phyloP scores from a whole-genome alignment of 2,888 invertebrate genomes.

The Artemia sinica region DNA sequence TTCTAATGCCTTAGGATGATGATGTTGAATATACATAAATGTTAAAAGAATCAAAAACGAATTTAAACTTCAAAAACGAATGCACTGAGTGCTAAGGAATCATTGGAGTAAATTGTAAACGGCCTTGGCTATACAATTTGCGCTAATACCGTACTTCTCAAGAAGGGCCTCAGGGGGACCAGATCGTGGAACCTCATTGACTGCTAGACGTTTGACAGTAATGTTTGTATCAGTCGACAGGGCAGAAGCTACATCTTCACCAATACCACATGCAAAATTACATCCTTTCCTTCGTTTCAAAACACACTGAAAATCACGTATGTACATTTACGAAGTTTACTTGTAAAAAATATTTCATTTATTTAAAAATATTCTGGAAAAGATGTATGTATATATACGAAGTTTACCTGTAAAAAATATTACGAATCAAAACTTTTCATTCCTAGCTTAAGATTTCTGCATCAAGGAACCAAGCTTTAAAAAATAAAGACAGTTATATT shows the following conservation, averaged over 20 bases:
- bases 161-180: slow-evolving; percentile 72
- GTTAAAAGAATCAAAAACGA: no score
- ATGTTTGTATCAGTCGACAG: slow-evolving; percentile 52
- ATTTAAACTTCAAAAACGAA: slow-evolving; percentile 15
- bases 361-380: no score
- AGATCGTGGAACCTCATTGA: slow-evolving; percentile 69
- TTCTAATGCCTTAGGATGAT: not conserved
- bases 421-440: no score
- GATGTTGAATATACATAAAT: not conserved
- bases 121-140: slow-evolving; percentile 55
- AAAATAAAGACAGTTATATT: no score
- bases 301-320: no score
- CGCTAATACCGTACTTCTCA: slow-evolving; percentile 72
- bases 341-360: no score
- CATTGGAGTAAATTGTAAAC: slow-evolving; percentile 35
- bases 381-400: no score
- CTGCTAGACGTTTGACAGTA: slow-evolving; percentile 58
- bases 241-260: slow-evolving; percentile 78
- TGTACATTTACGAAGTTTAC: no score
- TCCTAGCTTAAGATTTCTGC: no score
- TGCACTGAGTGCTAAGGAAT: not conserved
- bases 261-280: slow-evolving; percentile 56
- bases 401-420: no score
- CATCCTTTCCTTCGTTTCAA: no score
- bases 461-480: no score